Base-by-base conservation (phyloP, 1,140 invertebrate genomes). In the Nylanderia fulva region DNA sequence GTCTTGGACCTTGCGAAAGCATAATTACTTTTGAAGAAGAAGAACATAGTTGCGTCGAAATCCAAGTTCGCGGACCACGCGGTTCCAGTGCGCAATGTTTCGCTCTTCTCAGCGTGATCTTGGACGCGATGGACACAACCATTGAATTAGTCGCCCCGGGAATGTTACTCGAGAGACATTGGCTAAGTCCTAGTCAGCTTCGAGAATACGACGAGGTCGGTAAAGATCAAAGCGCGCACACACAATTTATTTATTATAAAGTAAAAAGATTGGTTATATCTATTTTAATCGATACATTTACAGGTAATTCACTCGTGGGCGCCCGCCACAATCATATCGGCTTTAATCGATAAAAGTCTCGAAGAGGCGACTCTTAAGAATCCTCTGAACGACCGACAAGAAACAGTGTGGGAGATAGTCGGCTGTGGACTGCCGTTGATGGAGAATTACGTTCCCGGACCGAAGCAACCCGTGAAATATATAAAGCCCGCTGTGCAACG, bases 61-160 rank as follows among this genome's bases (percentile, higher is more conserved):
- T 98, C 24, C 97, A 96, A 95, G 96, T 98, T 24, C 95, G 97
- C 8, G 97, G 97, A 52, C 97, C 97, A 21, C 92, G 94, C 27
- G 92, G 95, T 52, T 95, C 95, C 8, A 95, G 95, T 7, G 92
- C 94, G 36, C 95, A 96, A 39, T 96, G 96, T 90, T 98, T 98
- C 91, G 96, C 96, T 88, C 97, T 98, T 92, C 93, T 98, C n/a
- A 96, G 97, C 91, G 96, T 98, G 91, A 95, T 98, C 85, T 93
- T 97, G 5, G 96, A 96, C 85, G 95, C 97, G 60, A 95, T 98
- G 39, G 96, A 97, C 92, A 95, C 96, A 91, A 96, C 96, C 8
- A 89, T 97, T 24, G 92, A 95, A 45, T 95, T 96, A 88, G 96
- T 97, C 52, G 96, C 96, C 90, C 97, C 97, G 18, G 97, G 96